Conservation (phyloP, 2,113 vertebrate genomes). For the Psittacus erithacus region DNA sequence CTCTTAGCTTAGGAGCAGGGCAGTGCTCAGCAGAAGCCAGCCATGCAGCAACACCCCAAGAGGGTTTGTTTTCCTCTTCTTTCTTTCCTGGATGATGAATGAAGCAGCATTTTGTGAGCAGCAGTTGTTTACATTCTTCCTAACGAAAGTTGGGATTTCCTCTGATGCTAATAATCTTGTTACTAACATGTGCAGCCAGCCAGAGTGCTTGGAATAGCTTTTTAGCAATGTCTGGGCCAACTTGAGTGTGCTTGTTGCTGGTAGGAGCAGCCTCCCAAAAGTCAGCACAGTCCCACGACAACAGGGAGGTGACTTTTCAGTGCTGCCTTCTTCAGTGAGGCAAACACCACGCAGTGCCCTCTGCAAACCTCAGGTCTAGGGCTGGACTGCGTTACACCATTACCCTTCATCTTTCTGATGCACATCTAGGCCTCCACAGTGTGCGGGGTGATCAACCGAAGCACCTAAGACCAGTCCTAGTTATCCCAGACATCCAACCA, state of each 20-base stretch:
- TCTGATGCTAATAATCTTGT: slow-evolving; percentile 9
- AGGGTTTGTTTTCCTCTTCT: neutral
- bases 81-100: neutral
- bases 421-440: rapidly evolving
- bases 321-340: rapidly evolving
- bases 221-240: neutral
- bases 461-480: neutral
- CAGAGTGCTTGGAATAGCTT: neutral
- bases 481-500: rapidly evolving
- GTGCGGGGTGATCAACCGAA: rapidly evolving
- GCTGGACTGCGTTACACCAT: neutral
- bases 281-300: neutral
- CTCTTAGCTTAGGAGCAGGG: neutral
- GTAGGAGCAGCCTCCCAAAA: neutral
- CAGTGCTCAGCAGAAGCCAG: neutral
- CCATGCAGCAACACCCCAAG: neutral
- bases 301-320: neutral
- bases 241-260: rapidly evolving
- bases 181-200: neutral
- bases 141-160: slow-evolving; percentile 28
- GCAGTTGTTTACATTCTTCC: slow-evolving; percentile 16
- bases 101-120: slow-evolving; percentile 3
- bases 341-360: neutral
- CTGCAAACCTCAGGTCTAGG: neutral
- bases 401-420: neutral